Percentiles rank a stretch among this genome's conserved stretches.
Evolutionary conservation across 2,113 vertebrate genomes (phyloP).

Genomic region (Chauna torquata): DNA sequence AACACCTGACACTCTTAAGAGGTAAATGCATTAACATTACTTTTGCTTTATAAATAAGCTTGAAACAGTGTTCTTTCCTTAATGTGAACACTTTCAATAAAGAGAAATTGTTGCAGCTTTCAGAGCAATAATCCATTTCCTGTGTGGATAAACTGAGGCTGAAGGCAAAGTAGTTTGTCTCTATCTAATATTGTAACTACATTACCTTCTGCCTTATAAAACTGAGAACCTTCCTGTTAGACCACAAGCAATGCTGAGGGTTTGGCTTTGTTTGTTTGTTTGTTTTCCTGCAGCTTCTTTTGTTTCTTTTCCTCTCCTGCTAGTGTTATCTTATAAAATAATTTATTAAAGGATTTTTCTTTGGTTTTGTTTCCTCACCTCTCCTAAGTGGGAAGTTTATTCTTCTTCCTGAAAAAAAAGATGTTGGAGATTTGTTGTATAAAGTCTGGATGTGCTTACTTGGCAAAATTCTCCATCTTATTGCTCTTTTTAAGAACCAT

Average conservation of each 20-base stretch:
- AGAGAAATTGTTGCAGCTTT: conserved; percentile 59
- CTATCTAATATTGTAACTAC: conserved; percentile 32
- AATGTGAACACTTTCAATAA: conserved; percentile 58
- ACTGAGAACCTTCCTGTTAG: background rate
- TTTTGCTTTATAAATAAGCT: conserved; percentile 76
- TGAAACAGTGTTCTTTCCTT: conserved; percentile 53
- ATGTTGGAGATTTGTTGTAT: background rate
- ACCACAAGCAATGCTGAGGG: background rate
- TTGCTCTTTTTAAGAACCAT: conserved; percentile 5
- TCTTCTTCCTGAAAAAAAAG: background rate
- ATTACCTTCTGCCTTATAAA: conserved; percentile 33
- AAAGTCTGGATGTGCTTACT: background rate
- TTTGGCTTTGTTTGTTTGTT: background rate
- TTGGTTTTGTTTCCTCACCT: background rate
- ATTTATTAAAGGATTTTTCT: background rate
- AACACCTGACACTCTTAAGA: conserved; percentile 60
- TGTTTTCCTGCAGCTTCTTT: background rate
- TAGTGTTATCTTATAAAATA: conserved; percentile 1
- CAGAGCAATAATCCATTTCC: conserved; percentile 57
- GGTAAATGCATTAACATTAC: conserved; percentile 68
- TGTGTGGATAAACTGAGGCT: conserved; percentile 65
- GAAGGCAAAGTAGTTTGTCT: conserved; percentile 65
- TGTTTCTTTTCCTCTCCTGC: background rate
- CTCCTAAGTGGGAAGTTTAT: background rate
- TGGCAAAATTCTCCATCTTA: background rate